These are phyloP conservation scores for Eutrigla gurnardus DNA, from an alignment of 2,797 vertebrate genomes.

Conservation along the genomic window DNA sequence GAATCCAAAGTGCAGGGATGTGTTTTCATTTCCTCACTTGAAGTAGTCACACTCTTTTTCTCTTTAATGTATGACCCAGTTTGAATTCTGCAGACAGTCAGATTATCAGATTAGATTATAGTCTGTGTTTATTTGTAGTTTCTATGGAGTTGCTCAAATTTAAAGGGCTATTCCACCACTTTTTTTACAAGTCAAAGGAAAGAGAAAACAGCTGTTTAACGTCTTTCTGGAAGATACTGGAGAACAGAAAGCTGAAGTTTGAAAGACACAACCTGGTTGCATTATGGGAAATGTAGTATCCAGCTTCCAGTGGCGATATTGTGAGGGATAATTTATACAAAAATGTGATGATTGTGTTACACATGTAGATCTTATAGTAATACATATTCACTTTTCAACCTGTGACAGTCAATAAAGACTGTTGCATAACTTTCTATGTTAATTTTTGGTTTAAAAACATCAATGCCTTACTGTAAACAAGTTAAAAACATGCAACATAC, in stretches of 20 bases:
- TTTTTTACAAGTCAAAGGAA: background rate
- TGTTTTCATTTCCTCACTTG: conserved; percentile 29
- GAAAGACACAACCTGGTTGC: background rate
- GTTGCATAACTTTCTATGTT: no score
- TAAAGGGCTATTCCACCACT: background rate
- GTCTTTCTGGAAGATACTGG: background rate
- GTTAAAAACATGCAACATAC: no score
- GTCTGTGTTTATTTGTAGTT: background rate
- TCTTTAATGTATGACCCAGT: background rate
- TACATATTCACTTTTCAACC: no score
- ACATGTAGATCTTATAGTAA: no score
- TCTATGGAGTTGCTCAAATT: background rate
- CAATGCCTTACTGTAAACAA: no score
- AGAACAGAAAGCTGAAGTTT: no score
- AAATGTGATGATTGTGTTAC: no score
- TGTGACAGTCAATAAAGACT: no score
- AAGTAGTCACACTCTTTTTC: conserved; percentile 23
- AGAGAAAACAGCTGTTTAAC: background rate
- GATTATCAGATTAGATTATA: background rate
- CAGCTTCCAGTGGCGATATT: no score
- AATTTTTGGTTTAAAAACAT: no score
- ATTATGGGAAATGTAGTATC: background rate
- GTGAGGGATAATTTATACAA: background rate
- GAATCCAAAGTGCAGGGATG: conserved; percentile 17
- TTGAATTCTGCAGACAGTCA: background rate